Conservation (phyloP, 2,888 invertebrate species). For the Drosophila neotestacea region DNA sequence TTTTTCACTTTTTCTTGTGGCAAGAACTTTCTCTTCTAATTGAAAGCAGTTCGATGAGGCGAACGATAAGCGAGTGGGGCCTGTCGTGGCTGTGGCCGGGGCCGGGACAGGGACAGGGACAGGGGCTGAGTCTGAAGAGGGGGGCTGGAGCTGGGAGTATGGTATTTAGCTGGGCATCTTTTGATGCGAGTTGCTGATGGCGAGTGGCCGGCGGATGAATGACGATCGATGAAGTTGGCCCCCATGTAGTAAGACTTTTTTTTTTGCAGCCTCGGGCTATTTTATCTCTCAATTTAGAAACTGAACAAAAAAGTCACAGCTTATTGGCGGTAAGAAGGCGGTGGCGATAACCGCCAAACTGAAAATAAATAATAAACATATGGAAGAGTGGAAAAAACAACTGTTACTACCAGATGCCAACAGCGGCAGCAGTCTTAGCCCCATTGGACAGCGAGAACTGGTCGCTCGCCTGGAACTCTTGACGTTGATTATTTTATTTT, state of each 20-base stretch:
- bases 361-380: slow-evolving; percentile 74
- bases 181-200: slow-evolving; percentile 37
- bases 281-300: slow-evolving; percentile 67
- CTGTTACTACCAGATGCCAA: slow-evolving; percentile 59
- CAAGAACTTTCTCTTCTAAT: slow-evolving; percentile 83
- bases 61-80: slow-evolving; percentile 56
- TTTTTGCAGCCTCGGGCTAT: slow-evolving; percentile 68
- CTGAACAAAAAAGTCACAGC: slow-evolving; percentile 37
- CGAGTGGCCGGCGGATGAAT: slow-evolving; percentile 44
- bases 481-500: slow-evolving; percentile 40
- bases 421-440: slow-evolving; percentile 12
- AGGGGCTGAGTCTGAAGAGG: slow-evolving; percentile 12
- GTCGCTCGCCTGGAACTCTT: slow-evolving; percentile 73
- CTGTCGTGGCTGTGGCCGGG: not conserved
- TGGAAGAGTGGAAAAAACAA: slow-evolving; percentile 55
- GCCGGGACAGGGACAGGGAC: not conserved
- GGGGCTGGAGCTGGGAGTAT: slow-evolving; percentile 25
- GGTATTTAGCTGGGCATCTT: slow-evolving; percentile 60
- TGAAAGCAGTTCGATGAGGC: slow-evolving; percentile 79
- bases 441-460: slow-evolving; percentile 61
- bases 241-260: slow-evolving; percentile 39
- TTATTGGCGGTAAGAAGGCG: slow-evolving; percentile 14
- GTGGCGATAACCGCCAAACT: slow-evolving; percentile 58
- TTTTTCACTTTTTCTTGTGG: slow-evolving; percentile 77
- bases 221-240: slow-evolving; percentile 56